These are phyloP conservation scores for Athene noctua DNA, from an alignment of 2,113 vertebrate genomes.

Conservation along the genomic window DNA sequence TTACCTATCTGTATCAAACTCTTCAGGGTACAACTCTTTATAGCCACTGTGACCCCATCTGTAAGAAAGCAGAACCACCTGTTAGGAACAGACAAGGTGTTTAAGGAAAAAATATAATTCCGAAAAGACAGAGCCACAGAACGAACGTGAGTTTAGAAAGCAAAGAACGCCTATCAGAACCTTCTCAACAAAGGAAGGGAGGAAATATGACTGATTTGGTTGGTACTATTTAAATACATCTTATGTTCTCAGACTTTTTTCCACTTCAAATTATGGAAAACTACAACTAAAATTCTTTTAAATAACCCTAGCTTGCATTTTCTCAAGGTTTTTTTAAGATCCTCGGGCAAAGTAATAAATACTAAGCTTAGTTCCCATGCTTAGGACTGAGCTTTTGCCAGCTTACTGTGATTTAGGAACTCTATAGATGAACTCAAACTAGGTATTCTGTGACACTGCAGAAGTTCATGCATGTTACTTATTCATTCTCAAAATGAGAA, in stretches of 20 bases:
- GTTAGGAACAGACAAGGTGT: background rate
- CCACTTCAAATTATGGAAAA: background rate
- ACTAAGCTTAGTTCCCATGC: background rate
- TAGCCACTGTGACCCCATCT: constrained; percentile 98
- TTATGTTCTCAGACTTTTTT: background rate
- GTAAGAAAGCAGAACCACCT: constrained; percentile 28
- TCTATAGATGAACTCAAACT: background rate
- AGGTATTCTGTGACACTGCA: background rate
- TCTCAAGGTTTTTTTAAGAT: background rate
- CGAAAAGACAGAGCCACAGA: background rate
- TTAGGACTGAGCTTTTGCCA: background rate
- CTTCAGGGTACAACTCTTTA: constrained; percentile 95
- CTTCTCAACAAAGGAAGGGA: background rate
- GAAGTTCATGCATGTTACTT: background rate
- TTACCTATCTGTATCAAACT: constrained; percentile 92
- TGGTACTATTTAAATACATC: background rate
- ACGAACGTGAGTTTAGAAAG: background rate
- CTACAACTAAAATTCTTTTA: background rate
- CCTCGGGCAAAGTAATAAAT: background rate
- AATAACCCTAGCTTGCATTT: background rate
- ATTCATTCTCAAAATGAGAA: background rate
- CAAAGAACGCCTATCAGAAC: background rate
- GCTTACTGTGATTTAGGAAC: background rate
- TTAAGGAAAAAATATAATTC: background rate
- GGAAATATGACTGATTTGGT: background rate